Evolutionary conservation across 2,113 vertebrate species (phyloP), one percentile per base, ranked within the genome.

Genomic region (Vulpes vulpes): DNA sequence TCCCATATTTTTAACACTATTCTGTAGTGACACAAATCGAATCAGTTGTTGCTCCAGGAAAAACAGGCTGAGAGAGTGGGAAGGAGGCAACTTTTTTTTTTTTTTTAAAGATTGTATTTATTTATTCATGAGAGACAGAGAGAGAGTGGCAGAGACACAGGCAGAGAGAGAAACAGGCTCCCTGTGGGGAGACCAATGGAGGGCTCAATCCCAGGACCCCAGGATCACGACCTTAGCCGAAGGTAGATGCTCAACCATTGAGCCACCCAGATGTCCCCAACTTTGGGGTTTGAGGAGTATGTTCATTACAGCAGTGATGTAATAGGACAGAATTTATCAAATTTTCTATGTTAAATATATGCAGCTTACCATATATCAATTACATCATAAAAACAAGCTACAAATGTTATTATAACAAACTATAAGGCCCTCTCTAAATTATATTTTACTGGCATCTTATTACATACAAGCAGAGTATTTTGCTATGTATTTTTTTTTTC

Each of bases 401-500:
- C 7, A 80, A 93, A 88, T 67, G 25, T 65, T 74, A 43, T 92
- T 51, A 49, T 30, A 89, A 82, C 15, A 91, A 83, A 92, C n/a
- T 67, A 20, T 80, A 64, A 96, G n/a, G 19, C 51, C 19, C 55
- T 60, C 65, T 35, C 32, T 91, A 94, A 62, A 93, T 87, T 74
- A 78, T 27, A 73, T 74, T 92, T 80, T 92, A 60, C 17, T 79
- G 15, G 32, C 32, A 89, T 95, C 16, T 38, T 53, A 84, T 25
- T 97, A 88, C 3, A 55, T 79, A 35, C 6, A 95, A 55, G 35
- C 49, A 62, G 17, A 89, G 35, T 85, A 91, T 74, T 90, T 73
- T 73, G 15, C n/a, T 91, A 35, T 23, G 0, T 57, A 0, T 53
- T 53, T 5, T 82, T 94, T 94, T 95, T 80, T 96, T 65, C 64